Conservation (phyloP, 2,888 invertebrate species). For the Sympetrum striolatum region DNA sequence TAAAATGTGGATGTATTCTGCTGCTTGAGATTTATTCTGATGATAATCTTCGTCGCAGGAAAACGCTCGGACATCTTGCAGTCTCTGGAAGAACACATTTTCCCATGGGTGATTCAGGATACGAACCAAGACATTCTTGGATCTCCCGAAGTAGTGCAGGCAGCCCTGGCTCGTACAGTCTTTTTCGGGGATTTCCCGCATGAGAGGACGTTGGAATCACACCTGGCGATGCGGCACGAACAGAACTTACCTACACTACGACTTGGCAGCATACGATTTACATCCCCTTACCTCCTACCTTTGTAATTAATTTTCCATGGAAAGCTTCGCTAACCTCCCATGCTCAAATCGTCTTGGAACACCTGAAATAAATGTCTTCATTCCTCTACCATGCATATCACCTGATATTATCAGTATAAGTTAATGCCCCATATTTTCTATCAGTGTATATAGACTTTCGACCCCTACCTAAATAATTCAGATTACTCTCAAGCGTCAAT, state of each 20-base stretch:
- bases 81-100: background rate
- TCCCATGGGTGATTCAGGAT: background rate
- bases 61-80: background rate
- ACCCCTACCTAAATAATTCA: too few relatives aligned
- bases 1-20: too few relatives aligned
- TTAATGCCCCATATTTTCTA: too few relatives aligned
- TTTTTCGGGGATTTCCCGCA: constrained; percentile 38
- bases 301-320: background rate
- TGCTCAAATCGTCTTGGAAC: too few relatives aligned
- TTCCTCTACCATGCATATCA: background rate
- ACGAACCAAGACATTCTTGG: background rate
- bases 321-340: background rate
- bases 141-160: background rate
- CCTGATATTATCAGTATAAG: background rate
- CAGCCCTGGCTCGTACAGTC: background rate
- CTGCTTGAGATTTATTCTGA: too few relatives aligned
- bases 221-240: background rate
- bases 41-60: background rate
- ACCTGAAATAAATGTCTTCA: too few relatives aligned
- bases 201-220: background rate
- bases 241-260: background rate
- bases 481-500: too few relatives aligned
- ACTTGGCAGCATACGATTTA: constrained; percentile 35
- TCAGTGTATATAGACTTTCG: too few relatives aligned
- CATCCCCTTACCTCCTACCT: constrained; percentile 32